Percentiles rank a stretch among this genome's conserved stretches.
These are phyloP conservation scores for Watsonalla cultraria DNA, from an alignment of 2,888 invertebrate genomes.

Conservation along the genomic window DNA sequence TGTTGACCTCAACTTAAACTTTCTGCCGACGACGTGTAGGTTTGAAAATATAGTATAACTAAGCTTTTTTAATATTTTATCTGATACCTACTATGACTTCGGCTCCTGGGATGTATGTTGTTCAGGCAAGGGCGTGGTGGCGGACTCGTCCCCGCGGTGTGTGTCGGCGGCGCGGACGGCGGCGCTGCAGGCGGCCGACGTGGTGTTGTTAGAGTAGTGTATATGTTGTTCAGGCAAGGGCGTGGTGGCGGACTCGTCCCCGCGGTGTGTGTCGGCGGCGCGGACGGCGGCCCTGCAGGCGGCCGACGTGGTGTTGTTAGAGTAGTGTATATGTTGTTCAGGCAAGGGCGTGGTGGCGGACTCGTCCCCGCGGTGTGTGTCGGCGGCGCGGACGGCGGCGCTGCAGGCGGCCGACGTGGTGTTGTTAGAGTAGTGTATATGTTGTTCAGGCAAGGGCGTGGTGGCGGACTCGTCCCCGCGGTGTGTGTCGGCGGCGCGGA, in stretches of 20 bases:
- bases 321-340: constrained; percentile 24
- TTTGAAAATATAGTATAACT: too few relatives aligned
- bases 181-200: constrained; percentile 93
- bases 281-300: constrained; percentile 91
- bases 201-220: constrained; percentile 91
- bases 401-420: constrained; percentile 93
- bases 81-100: too few relatives aligned
- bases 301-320: constrained; percentile 93
- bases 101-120: too few relatives aligned
- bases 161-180: constrained; percentile 92
- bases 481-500: constrained; percentile 93
- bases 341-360: constrained; percentile 89
- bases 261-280: constrained; percentile 90
- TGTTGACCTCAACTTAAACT: too few relatives aligned
- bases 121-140: constrained; percentile 86
- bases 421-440: constrained; percentile 64
- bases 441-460: constrained; percentile 82
- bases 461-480: constrained; percentile 83
- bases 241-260: constrained; percentile 84
- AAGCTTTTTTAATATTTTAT: too few relatives aligned
- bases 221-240: constrained; percentile 82
- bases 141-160: constrained; percentile 83
- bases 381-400: constrained; percentile 91
- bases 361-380: constrained; percentile 84
- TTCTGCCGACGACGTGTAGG: too few relatives aligned